Percentiles rank a stretch among this genome's conserved stretches.
These are phyloP conservation scores for Himalopsyche anomala DNA, from an alignment of 2,888 invertebrate species.

Conservation along the genomic window DNA sequence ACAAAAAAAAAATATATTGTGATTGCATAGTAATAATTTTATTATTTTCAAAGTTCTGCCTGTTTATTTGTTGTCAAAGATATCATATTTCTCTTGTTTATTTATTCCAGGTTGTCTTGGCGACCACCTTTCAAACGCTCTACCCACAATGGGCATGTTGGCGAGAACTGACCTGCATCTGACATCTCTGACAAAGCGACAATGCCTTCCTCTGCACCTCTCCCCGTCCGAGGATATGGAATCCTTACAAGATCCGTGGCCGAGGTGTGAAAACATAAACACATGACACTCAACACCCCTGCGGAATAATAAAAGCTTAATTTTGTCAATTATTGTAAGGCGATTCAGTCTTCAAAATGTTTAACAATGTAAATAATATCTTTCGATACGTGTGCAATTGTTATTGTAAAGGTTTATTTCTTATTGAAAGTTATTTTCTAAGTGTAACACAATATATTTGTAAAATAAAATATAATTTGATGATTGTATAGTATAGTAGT, in stretches of 20 bases:
- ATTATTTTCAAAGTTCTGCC: neutral
- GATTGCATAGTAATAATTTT: too few relatives aligned
- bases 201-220: neutral
- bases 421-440: too few relatives aligned
- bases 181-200: conserved; percentile 15
- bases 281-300: neutral
- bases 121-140: neutral
- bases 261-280: conserved; percentile 23
- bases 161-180: conserved; percentile 17
- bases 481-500: too few relatives aligned
- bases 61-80: neutral
- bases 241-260: neutral
- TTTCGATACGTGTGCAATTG: too few relatives aligned
- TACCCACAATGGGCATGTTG: neutral
- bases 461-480: too few relatives aligned
- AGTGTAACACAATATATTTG: too few relatives aligned
- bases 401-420: too few relatives aligned
- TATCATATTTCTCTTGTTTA: conserved; percentile 18
- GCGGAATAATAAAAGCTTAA: too few relatives aligned
- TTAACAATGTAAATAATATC: too few relatives aligned
- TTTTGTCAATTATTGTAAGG: too few relatives aligned
- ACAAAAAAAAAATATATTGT: too few relatives aligned
- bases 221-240: conserved; percentile 10
- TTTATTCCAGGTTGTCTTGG: neutral
- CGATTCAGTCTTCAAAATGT: too few relatives aligned